A percentile compares a stretch with the other conserved stretches of the same genome.
Evolutionary conservation across 2,113 vertebrate genomes (phyloP).

Genomic region (Arothron firmamentum): DNA sequence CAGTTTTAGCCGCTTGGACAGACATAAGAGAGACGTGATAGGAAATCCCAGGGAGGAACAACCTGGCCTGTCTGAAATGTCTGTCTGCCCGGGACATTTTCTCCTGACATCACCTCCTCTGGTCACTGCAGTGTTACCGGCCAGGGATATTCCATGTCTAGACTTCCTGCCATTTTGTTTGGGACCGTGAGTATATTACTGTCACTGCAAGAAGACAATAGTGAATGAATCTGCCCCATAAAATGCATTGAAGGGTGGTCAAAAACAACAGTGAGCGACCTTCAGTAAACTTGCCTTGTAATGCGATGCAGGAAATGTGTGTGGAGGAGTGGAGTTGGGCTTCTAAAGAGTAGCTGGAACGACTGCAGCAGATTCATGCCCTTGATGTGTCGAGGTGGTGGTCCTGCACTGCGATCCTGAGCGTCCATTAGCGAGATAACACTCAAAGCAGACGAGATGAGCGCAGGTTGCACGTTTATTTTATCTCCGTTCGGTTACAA

Average conservation of each 20-base stretch:
- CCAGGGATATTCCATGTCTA: conserved; percentile 49
- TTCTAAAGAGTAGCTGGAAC: conserved; percentile 37
- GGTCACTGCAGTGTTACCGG: conserved; percentile 37
- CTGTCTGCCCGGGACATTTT: conserved; percentile 39
- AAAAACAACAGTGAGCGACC: conserved; percentile 11
- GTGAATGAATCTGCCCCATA: background rate
- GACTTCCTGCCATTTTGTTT: conserved; percentile 56
- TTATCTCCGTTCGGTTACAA: conserved; percentile 57
- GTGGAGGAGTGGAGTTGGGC: conserved; percentile 18
- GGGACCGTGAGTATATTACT: conserved; percentile 2
- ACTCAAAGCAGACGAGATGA: conserved; percentile 35
- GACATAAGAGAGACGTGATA: conserved; percentile 51
- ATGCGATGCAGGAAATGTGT: conserved; percentile 42
- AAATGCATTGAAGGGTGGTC: background rate
- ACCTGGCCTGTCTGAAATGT: conserved; percentile 24
- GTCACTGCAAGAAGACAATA: background rate
- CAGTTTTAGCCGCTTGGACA: conserved; percentile 39
- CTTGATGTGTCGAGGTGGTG: conserved; percentile 33
- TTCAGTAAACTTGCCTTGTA: conserved; percentile 21
- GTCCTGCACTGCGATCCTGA: conserved; percentile 4
- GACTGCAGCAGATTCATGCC: conserved; percentile 16
- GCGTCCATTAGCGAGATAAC: background rate
- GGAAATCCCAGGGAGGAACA: conserved; percentile 56
- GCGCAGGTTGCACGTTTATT: conserved; percentile 67
- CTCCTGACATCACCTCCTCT: conserved; percentile 56